Conservation (phyloP, 2,797 vertebrate genomes). For the Lutjanus campechanus region DNA sequence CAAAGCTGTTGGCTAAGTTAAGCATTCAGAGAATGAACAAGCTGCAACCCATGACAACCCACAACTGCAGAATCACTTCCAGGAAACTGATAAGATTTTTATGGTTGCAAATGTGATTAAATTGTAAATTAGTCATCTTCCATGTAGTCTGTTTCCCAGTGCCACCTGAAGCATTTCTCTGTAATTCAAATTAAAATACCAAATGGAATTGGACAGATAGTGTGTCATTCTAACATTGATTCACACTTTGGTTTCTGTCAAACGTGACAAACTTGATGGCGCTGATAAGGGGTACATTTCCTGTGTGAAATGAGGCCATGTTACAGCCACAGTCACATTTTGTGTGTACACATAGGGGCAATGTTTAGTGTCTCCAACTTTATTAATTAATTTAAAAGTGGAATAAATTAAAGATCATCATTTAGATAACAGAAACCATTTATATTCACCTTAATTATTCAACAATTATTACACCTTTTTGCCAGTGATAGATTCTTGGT, state of each 20-base stretch:
- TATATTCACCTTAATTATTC: neutral
- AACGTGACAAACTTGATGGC: slow-evolving; percentile 15
- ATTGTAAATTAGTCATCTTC: slow-evolving; percentile 1
- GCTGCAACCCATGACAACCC: slow-evolving; percentile 13
- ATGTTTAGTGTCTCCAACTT: neutral
- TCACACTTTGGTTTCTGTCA: slow-evolving; percentile 20
- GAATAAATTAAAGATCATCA: neutral
- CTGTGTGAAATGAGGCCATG: slow-evolving; percentile 36
- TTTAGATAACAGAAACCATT: neutral
- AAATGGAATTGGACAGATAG: slow-evolving; percentile 7
- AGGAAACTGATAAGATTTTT: slow-evolving; percentile 2
- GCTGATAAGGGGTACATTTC: slow-evolving; percentile 35
- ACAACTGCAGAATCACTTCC: neutral
- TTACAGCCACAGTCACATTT: neutral
- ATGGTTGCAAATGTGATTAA: neutral
- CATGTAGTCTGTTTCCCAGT: neutral
- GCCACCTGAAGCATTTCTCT: neutral
- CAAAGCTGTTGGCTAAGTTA: neutral
- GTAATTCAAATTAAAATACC: neutral
- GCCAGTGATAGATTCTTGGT: neutral
- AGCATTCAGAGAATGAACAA: neutral
- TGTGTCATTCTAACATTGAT: neutral
- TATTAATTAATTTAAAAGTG: neutral
- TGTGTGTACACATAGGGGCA: neutral
- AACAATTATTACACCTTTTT: neutral